These are phyloP conservation scores for Amblyopsis hoosieri DNA, from an alignment of 2,797 vertebrate species.

Conservation along the genomic window DNA sequence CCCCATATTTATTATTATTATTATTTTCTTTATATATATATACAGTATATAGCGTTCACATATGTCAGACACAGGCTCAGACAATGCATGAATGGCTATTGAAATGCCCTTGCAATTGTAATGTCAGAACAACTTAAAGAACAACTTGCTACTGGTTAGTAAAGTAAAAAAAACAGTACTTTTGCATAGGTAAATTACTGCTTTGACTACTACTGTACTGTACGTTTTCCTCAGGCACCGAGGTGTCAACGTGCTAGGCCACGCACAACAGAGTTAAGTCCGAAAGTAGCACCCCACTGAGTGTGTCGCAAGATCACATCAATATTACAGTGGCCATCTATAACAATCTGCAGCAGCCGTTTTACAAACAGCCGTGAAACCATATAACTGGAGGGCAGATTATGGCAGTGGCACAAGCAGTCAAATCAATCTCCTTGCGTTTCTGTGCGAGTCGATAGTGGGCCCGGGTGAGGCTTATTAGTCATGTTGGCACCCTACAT, in stretches of 20 bases:
- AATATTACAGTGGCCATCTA: slow-evolving; percentile 43
- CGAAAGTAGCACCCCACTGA: slow-evolving; percentile 23
- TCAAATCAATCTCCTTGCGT: slow-evolving; percentile 75
- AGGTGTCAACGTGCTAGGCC: slow-evolving; percentile 25
- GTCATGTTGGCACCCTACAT: slow-evolving; percentile 70
- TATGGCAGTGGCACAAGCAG: slow-evolving; percentile 67
- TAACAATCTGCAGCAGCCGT: slow-evolving; percentile 55
- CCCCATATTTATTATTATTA: no score
- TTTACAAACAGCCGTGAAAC: slow-evolving; percentile 61
- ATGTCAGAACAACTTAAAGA: no score
- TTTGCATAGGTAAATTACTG: no score
- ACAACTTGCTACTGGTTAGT: no score
- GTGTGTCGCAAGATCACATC: slow-evolving; percentile 38
- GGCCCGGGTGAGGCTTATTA: slow-evolving; percentile 72
- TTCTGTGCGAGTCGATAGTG: slow-evolving; percentile 70
- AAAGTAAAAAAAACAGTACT: no score
- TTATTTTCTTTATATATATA: no score
- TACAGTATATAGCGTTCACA: no score
- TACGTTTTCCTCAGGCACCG: neutral
- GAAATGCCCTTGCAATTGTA: no score
- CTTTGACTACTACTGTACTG: neutral
- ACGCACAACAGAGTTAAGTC: slow-evolving; percentile 29
- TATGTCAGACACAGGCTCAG: no score
- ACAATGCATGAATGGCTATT: no score
- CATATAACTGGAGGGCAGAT: slow-evolving; percentile 69